Base-by-base conservation (phyloP, 1,140 invertebrate species). In the Metopolophium dirhodum region DNA sequence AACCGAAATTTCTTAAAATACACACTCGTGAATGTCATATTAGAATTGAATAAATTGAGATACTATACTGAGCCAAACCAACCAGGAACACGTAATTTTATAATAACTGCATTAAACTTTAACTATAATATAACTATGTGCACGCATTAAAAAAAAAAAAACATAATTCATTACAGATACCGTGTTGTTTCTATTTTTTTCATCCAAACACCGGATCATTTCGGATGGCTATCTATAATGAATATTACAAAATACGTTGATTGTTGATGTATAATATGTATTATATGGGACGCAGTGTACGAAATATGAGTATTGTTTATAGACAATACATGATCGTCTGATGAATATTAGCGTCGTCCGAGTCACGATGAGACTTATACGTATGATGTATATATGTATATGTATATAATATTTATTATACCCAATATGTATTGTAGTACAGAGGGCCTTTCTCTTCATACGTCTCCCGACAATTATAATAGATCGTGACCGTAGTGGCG, bases 401-500 rank as follows among this genome's bases (percentile, higher is more conserved):
- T 35, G 23, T 35, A 35, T 77, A 77, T 35, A 77, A n/a, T n/a
- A 35, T n/a, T 35, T 77, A 83, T 22, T 83, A 83, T 83, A 22
- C 22, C n/a, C 35, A 83, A 83, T 37, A 83, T 37, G 30, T 82
- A 82, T 22, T 35, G n/a, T 83, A 37, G 30, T n/a, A 45, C 6
- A 30, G 4, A 57, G 6, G 23, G 11, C 51, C 88, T 90, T 90
- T 90, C 88, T 61, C 88, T 90, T 90, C 88, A 30, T 22, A 41
- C 35, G 9, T 61, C 54, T 23, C 37, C 54, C 2, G 23, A 89
- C 57, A 9, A 90, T 90, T 35, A 85, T 49, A 49, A 57, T 88
- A 88, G 88, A 61, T 90, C 51, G 88, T 90, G 88, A 90, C 37
- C 37, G 35, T 14, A 61, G 49, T 51, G 49, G 49, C 49, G 18